Base-by-base conservation (phyloP, 2,113 vertebrate species). In the Nanorana parkeri region DNA sequence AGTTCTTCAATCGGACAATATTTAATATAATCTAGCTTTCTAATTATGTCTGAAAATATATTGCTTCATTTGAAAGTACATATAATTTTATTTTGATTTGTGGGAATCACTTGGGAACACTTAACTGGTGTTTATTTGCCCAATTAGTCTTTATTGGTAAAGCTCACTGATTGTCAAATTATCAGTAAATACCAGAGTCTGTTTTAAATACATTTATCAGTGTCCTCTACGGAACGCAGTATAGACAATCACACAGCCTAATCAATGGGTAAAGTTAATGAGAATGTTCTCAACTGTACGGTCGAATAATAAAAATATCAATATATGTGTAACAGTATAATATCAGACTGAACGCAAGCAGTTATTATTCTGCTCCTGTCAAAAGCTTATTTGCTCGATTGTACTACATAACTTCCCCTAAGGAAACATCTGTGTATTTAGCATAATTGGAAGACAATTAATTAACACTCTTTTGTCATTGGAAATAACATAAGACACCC, bases 191-290 rank as follows among this genome's bases (percentile, higher is more conserved):
- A 80, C 65, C 90, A 92, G 94, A 84, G 92, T 93, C 91, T 88
- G 90, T 90, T 88, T 90, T 78, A 87, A 91, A 86, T 80, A 86
- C 94, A 96, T 97, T 94, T 88, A 89, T 96, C 96, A 96, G 87
- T 88, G 94, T 96, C 95, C 87, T 86, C 90, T 94, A 93, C 89
- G 90, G 90, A 93, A 94, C 90, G 91, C 88, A 85, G 88, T 91
- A 89, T 94, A 86, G 95, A 93, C 91, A 92, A 95, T 95, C 95
- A 94, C 90, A 67, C 56, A 87, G 76, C 84, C 85, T 92, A 94
- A 96, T 96, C 96, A 90, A 94, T 95, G 92, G 85, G 88, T 88
- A 95, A 91, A 91, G 68, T 89, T 91, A 87, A 88, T 89, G 87
- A 91, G 87, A 86, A 91, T 85, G 87, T 88, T 91, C 86, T 87